phyloP scores from a whole-genome alignment of 2,888 invertebrate genomes.

The Ctenicera cuprea region DNA sequence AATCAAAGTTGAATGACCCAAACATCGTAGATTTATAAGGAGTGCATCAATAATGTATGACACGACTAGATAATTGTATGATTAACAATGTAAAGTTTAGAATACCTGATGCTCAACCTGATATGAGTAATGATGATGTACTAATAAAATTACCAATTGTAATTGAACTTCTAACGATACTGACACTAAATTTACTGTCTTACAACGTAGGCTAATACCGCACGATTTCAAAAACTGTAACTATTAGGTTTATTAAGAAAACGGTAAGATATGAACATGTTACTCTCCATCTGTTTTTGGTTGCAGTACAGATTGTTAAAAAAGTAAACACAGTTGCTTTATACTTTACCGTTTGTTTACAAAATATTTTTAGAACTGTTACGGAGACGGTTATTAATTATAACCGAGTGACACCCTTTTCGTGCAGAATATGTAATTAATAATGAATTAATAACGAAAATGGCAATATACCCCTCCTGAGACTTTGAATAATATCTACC shows the following conservation, averaged over 20 bases:
- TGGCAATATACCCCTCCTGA: background rate
- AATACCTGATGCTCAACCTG: background rate
- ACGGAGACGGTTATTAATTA: conserved; percentile 6
- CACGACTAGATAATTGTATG: conserved; percentile 21
- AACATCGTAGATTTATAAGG: conserved; percentile 5
- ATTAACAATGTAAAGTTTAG: conserved; percentile 8
- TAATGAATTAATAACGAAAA: conserved; percentile 23
- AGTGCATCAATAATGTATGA: conserved; percentile 16
- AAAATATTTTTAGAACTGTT: background rate
- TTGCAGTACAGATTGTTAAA: too few species aligned
- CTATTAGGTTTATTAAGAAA: too few species aligned
- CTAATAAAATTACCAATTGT: too few species aligned
- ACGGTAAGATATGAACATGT: too few species aligned
- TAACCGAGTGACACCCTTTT: conserved; percentile 22
- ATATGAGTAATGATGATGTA: too few species aligned
- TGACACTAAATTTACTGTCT: too few species aligned
- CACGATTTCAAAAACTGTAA: too few species aligned
- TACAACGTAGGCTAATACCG: too few species aligned
- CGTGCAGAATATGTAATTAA: conserved; percentile 28
- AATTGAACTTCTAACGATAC: too few species aligned
- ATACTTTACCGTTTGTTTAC: too few species aligned
- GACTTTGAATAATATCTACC: background rate
- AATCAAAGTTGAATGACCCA: conserved; percentile 18
- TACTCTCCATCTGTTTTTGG: too few species aligned
- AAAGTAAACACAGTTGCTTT: too few species aligned